Base-by-base conservation (phyloP, 2,888 invertebrate species). In the Polyploca ridens region DNA sequence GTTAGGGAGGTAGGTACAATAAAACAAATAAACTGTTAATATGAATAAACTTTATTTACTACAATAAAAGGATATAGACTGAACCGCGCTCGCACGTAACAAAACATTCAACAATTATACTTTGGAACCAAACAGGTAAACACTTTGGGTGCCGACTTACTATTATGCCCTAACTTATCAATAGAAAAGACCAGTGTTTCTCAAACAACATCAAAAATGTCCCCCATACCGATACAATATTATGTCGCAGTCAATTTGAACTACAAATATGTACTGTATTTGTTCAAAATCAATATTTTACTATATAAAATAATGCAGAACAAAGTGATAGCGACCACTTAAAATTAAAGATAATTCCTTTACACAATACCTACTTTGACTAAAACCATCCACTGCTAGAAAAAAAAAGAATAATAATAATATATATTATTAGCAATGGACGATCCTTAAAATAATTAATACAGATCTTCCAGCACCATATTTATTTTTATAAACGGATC, bases 31-130 rank as follows among this genome's bases (percentile, higher is more conserved):
- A 62, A 72, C 68, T 75, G 76, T 82, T 85, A 90, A 90, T 90
- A 93, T 90, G 88, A 92, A 93, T 94, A 93, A 90, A 93, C 90
- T 93, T 93, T 93, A 93, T 93, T 54, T 94, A 87, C 91, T 93
- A 92, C 86, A 88, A 91, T 92, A 91, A 90, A 93, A 91, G 90
- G 88, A 90, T 91, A 91, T 90, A 89, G 84, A 89, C 82, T 84
- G 82, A 88, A 91, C 85, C 86, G 83, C 85, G 86, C 83, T 89
- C 84, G 75, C 84, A 81, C 82, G 81, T 89, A 92, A 92, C 91
- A 92, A 89, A 93, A 92, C 90, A 90, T 90, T 92, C 87, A 93
- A 93, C 92, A 92, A 92, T 35, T 88, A 90, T 88, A 91, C 93
- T 93, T 93, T 93, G 93, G 92, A 90, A 90, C 87, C 89, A 83